Evolutionary conservation across 2,797 vertebrate genomes (phyloP), one percentile per base, ranked within the genome.

Genomic region (Spheniscus humboldti): DNA sequence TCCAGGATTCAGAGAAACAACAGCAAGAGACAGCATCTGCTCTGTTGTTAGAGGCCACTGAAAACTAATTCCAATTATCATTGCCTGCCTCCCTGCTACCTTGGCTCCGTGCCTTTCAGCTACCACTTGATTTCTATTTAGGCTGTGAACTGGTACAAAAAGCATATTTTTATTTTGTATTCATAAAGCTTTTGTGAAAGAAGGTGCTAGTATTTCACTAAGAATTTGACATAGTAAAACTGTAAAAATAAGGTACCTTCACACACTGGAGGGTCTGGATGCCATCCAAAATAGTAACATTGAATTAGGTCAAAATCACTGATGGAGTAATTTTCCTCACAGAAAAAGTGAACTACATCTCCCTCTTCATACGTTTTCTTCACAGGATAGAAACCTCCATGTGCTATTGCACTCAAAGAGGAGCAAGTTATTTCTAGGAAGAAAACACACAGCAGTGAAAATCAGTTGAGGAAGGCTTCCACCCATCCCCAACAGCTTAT

Each of bases 281-380:
- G 91, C 98, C 98, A 98, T 55, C 98, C 98, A 31, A 98, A 98
- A 80, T 94, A 52, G 22, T 98, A 98, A 85, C 98, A 98, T 23
- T 98, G 98, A 96, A 98, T 98, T 94, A 98, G 92, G 53, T 98
- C 98, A 93, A 94, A 96, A 30, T 97, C 98, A 50, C 89, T 98
- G 39, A 98, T 33, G 53, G 97, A 95, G 80, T 98, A 98, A 86
- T 97, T 97, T 94, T 97, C 92, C 76, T 96, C 94, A 71, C 98
- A 98, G 94, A 97, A 98, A 93, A 98, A 98, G 33, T 98, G 98
- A 74, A 98, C 97, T 4, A 98, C 97, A 37, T 98, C 97, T 95
- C 98, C 98, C 90, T 98, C 98, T 88, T 98, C 97, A 81, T 98
- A 98, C 39, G 33, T 82, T 87, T 86, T 79, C 91, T 98, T 98